Percentiles rank a stretch among this genome's conserved stretches.
Conservation (phyloP, 2,113 vertebrate genomes). For the Haplochromis vanheusdeni region DNA sequence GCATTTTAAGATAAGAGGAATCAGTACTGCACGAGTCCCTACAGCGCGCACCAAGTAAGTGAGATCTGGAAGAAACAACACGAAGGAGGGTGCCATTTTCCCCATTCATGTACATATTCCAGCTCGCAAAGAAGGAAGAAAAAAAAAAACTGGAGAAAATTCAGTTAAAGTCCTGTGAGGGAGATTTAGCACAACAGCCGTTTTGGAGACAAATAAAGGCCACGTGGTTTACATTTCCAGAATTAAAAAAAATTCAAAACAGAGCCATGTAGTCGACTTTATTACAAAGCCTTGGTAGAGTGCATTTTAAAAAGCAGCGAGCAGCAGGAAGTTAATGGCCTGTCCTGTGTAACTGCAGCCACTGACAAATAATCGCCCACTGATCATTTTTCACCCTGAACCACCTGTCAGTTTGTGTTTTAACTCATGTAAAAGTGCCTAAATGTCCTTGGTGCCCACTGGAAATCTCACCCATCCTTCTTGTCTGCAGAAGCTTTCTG, state of each 20-base stretch:
- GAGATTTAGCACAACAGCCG: not conserved
- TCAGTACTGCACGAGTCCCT: not conserved
- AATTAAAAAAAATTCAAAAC: not conserved
- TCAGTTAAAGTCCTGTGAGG: not conserved
- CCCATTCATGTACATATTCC: not conserved
- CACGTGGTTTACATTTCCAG: not conserved
- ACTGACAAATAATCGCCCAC: not conserved
- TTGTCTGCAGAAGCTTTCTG: not conserved
- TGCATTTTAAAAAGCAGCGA: not conserved
- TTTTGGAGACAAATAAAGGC: not conserved
- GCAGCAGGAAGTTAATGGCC: conserved; percentile 4
- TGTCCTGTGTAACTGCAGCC: not conserved
- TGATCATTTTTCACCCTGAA: conserved; percentile 11
- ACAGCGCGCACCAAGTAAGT: not conserved
- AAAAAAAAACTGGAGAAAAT: not conserved
- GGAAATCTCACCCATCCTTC: conserved; percentile 27
- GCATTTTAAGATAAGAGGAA: conserved; percentile 9
- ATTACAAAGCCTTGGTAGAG: not conserved
- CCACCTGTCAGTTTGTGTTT: not conserved
- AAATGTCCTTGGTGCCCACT: conserved; percentile 25
- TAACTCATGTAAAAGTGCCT: not conserved
- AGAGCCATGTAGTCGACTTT: not conserved
- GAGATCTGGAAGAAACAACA: not conserved
- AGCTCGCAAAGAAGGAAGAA: not conserved
- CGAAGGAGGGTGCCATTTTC: not conserved